These are phyloP conservation scores for Sphaeridia pumilis DNA, from an alignment of 2,888 invertebrate species.

Conservation along the genomic window DNA sequence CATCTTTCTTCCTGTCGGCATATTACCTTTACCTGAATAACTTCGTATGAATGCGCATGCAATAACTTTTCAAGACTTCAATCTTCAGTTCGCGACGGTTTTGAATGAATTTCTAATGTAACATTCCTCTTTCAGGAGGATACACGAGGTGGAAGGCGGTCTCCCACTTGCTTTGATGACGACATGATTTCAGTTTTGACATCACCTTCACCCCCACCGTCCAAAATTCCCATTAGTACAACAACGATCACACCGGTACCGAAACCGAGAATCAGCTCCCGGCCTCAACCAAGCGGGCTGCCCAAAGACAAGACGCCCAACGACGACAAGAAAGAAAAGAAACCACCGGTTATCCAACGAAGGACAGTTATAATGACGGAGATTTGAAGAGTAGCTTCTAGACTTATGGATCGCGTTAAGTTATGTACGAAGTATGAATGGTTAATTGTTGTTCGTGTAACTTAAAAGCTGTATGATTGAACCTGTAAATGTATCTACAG, in stretches of 20 bases:
- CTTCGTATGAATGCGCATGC: not conserved
- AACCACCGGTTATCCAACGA: constrained; percentile 32
- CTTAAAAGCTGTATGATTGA: too few species aligned
- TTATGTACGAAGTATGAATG: too few species aligned
- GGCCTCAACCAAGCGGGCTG: too few species aligned
- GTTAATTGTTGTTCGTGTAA: too few species aligned
- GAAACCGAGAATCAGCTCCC: constrained; percentile 25
- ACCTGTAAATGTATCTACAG: too few species aligned
- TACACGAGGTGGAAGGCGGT: not conserved
- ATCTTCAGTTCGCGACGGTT: too few species aligned
- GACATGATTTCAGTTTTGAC: constrained; percentile 5
- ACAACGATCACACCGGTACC: constrained; percentile 31
- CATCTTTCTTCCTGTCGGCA: not conserved
- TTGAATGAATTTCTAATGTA: too few species aligned
- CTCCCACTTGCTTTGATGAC: constrained; percentile 9
- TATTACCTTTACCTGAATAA: not conserved
- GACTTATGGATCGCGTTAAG: too few species aligned
- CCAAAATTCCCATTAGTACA: constrained; percentile 23
- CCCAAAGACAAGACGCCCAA: too few species aligned
- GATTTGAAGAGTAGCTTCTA: too few species aligned
- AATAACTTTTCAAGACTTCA: not conserved
- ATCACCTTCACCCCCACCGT: not conserved
- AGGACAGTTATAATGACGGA: constrained; percentile 34
- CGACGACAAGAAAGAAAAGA: constrained; percentile 20
- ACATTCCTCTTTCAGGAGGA: constrained; percentile 8